These are phyloP conservation scores for Limulus polyphemus DNA, from an alignment of 2,888 invertebrate genomes.

Conservation along the genomic window DNA sequence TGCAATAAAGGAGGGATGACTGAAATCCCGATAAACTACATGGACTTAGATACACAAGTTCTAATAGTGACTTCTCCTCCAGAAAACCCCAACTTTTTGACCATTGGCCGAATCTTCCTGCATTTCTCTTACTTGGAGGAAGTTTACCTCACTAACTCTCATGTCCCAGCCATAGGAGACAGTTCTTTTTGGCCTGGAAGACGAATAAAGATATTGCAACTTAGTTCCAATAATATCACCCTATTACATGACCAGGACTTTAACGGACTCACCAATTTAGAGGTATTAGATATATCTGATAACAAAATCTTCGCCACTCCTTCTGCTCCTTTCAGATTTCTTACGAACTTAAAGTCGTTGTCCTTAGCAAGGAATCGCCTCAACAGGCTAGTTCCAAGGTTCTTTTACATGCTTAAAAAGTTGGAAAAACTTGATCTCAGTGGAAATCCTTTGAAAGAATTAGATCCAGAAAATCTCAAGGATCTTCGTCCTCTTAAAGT, in stretches of 20 bases:
- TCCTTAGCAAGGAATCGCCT: constrained; percentile 43
- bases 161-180: constrained; percentile 60
- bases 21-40: constrained; percentile 49
- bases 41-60: constrained; percentile 52
- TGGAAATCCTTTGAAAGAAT: constrained; percentile 56
- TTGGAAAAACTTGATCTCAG: constrained; percentile 58
- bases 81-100: constrained; percentile 41
- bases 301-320: constrained; percentile 61
- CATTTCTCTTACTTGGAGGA: constrained; percentile 50
- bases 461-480: constrained; percentile 69
- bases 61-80: constrained; percentile 54
- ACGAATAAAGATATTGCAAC: constrained; percentile 44
- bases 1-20: constrained; percentile 48
- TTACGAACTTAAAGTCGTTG: constrained; percentile 54
- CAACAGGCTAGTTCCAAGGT: constrained; percentile 28
- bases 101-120: constrained; percentile 57
- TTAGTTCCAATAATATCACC: constrained; percentile 60
- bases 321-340: constrained; percentile 59
- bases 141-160: constrained; percentile 49
- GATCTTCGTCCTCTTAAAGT: constrained; percentile 57
- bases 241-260: constrained; percentile 57
- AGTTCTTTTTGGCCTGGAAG: constrained; percentile 55
- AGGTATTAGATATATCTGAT: constrained; percentile 56
- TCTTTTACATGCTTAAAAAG: constrained; percentile 30
- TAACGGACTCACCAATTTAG: constrained; percentile 57